These are phyloP conservation scores for Teleiodes luculella DNA, from an alignment of 2,888 invertebrate species.

Conservation along the genomic window DNA sequence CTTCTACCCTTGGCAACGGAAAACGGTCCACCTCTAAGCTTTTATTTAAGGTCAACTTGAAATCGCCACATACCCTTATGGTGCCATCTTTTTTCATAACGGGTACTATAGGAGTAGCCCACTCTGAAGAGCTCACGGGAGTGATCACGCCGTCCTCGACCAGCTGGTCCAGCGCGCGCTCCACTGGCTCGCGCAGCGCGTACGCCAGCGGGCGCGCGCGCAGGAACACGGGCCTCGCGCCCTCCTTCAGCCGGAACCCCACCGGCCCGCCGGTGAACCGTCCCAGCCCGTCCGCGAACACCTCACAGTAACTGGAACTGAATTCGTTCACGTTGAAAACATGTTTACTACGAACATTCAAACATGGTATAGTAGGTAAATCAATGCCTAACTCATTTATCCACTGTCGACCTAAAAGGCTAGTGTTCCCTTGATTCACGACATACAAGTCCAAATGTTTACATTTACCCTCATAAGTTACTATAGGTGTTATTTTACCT, in stretches of 20 bases:
- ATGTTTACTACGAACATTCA: not conserved
- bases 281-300: slow-evolving; percentile 23
- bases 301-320: slow-evolving; percentile 23
- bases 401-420: not conserved
- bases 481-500: not conserved
- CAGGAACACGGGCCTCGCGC: slow-evolving; percentile 8
- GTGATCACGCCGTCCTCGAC: slow-evolving; percentile 19
- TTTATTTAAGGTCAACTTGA: slow-evolving; percentile 19
- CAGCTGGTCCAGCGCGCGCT: slow-evolving; percentile 20
- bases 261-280: slow-evolving; percentile 11
- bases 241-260: slow-evolving; percentile 6
- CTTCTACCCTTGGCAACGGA: slow-evolving; percentile 18
- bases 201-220: no score
- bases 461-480: not conserved
- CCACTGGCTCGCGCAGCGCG: no score
- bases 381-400: not conserved
- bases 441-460: not conserved
- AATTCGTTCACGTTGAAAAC: slow-evolving; percentile 7
- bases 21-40: slow-evolving; percentile 19
- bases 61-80: slow-evolving; percentile 19
- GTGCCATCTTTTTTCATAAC: slow-evolving; percentile 20
- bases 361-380: not conserved
- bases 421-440: not conserved
- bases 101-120: no score
- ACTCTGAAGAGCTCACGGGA: slow-evolving; percentile 21